Conservation (phyloP, 2,888 invertebrate genomes). For the Amitus sp. region DNA sequence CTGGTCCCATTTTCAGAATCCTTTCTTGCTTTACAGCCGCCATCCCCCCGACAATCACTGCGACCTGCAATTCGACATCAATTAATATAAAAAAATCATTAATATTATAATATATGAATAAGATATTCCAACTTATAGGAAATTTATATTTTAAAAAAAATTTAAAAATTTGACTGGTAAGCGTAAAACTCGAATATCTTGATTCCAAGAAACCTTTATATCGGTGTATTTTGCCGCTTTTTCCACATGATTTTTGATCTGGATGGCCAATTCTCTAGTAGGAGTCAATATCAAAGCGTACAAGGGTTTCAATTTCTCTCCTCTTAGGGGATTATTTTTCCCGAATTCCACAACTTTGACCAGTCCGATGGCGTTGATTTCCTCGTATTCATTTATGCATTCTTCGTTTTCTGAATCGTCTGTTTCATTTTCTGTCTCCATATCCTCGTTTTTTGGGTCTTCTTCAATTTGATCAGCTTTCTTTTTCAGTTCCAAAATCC, state of each 20-base stretch:
- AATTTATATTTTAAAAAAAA: too few relatives aligned
- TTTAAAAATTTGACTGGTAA: too few relatives aligned
- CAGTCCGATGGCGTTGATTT: conserved; percentile 68
- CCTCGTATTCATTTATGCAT: conserved; percentile 4
- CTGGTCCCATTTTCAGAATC: conserved; percentile 82
- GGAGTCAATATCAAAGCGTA: conserved; percentile 93
- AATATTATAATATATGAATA: too few relatives aligned
- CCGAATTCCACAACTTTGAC: conserved; percentile 70
- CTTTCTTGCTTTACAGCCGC: conserved; percentile 94
- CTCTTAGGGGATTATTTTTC: too few relatives aligned
- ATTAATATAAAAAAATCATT: conserved; percentile 7
- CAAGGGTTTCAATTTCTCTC: conserved; percentile 70
- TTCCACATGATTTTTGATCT: conserved; percentile 87
- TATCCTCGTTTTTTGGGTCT: conserved; percentile 24
- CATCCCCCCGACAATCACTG: conserved; percentile 93
- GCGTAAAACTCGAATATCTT: too few relatives aligned
- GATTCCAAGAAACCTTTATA: conserved; percentile 67
- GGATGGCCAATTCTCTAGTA: conserved; percentile 95
- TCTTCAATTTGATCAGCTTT: conserved; percentile 46
- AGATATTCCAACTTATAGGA: too few relatives aligned
- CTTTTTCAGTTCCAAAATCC: conserved; percentile 79
- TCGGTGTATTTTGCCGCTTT: conserved; percentile 84
- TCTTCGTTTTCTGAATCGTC: conserved; percentile 55
- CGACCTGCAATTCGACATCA: conserved; percentile 66
- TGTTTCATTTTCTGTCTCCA: conserved; percentile 11